phyloP scores from a whole-genome alignment of 2,797 vertebrate genomes.

The Parauchenoglanis ngamensis region DNA sequence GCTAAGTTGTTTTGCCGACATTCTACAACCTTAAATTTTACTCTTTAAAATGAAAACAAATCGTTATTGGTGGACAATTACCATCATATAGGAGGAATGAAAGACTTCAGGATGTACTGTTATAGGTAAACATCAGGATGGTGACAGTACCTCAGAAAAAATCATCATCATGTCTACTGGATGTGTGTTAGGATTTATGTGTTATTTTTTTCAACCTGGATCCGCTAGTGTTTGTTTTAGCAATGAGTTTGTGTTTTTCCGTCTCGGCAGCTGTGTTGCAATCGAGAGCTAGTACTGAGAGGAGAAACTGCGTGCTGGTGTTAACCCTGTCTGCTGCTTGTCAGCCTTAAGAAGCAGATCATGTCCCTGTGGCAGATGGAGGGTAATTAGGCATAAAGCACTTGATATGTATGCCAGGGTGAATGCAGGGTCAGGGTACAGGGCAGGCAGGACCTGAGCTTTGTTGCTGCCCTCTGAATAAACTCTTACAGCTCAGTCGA shows the following conservation, averaged over 20 bases:
- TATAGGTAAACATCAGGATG: not conserved
- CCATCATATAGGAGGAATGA: not conserved
- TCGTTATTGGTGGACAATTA: not conserved
- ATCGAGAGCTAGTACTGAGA: not conserved
- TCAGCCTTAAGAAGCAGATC: conserved; percentile 42
- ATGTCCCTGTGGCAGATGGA: conserved; percentile 61
- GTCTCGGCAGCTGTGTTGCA: not conserved
- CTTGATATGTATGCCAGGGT: conserved; percentile 50
- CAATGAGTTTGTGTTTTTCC: not conserved
- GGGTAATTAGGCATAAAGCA: conserved; percentile 56
- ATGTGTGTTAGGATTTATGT: not conserved
- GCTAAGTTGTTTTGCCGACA: not conserved
- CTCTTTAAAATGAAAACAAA: not conserved
- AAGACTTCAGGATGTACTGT: not conserved
- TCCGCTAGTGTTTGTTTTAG: not conserved
- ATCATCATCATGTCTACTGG: not conserved
- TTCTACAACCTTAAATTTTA: not conserved
- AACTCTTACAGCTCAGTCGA: conserved; percentile 9
- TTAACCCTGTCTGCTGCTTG: conserved; percentile 6
- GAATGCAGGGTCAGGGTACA: conserved; percentile 31
- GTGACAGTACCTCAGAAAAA: not conserved
- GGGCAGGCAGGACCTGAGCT: conserved; percentile 35
- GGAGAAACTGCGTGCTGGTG: not conserved
- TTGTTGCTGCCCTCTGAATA: conserved; percentile 2
- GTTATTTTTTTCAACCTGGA: not conserved